Base-by-base conservation (phyloP, 2,113 vertebrate genomes). In the Sapayoa aenigma region DNA sequence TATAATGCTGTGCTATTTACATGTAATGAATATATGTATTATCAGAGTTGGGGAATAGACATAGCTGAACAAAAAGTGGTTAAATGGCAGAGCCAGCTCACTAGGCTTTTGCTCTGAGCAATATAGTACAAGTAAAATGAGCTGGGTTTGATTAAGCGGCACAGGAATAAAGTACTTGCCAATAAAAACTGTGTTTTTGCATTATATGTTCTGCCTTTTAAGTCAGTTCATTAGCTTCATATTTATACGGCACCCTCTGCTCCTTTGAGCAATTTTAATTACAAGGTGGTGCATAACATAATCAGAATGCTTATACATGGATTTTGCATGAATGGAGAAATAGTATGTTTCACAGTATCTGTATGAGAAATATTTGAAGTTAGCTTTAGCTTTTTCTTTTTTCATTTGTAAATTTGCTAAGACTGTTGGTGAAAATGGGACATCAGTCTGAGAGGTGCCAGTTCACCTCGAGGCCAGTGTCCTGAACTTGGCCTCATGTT, bases 191-290 rank as follows among this genome's bases (percentile, higher is more conserved):
- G 6, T 30, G 14, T 1, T 31, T 82, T 71, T 89, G 52, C 46
- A 23, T 92, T 95, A 41, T 67, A 25, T 4, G 31, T 81, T 88
- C 53, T 80, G 73, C 49, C 50, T 94, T 92, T 97, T 82, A 93
- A 97, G 87, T 94, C 82, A 90, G 37, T 58, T 94, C 83, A 82
- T 80, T 88, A 94, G 62, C 84, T 96, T 94, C 83, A 28, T 92
- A 87, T 92, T 93, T 93, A 42, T 74, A 87, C 80, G 3, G 11
- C 49, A 94, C 59, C n/a, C 67, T 90, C 67, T 87, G 46, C 53
- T 95, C 44, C 67, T 97, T 93, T 90, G 87, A 96, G 91, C 80
- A 53, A 42, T 53, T 46, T 82, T 86, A 96, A 96, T 97, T 94
- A 88, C 41, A 82, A 92, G 53, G 73, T 60, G 66, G 41, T 79